phyloP scores from a whole-genome alignment of 2,797 vertebrate genomes.

The Ptychadena robeensis region DNA sequence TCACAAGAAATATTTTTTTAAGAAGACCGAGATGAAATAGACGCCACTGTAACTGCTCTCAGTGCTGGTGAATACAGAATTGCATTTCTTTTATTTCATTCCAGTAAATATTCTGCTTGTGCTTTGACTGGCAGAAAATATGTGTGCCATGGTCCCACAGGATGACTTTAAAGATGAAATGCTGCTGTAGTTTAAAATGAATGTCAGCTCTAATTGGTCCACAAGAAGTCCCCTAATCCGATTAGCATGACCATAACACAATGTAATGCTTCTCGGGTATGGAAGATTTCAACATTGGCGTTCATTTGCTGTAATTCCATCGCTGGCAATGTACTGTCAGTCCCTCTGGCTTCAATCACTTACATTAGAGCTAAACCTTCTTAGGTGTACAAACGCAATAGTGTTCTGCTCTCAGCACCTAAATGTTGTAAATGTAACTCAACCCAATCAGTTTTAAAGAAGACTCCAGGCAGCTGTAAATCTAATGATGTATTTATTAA shows the following conservation, averaged over 20 bases:
- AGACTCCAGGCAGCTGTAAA: not conserved
- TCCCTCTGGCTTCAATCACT: slow-evolving; percentile 6
- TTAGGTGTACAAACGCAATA: slow-evolving; percentile 3
- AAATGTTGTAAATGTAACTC: not conserved
- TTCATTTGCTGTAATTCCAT: slow-evolving; percentile 15
- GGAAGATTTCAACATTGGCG: slow-evolving; percentile 24
- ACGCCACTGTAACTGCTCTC: not conserved
- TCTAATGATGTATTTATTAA: not conserved
- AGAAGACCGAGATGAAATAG: slow-evolving; percentile 7
- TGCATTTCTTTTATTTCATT: not conserved
- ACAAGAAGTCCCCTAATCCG: slow-evolving; percentile 38
- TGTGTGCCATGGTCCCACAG: slow-evolving; percentile 17
- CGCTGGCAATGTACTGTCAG: slow-evolving; percentile 14
- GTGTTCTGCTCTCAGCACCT: not conserved
- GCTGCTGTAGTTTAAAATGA: slow-evolving; percentile 33
- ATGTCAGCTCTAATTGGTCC: slow-evolving; percentile 42
- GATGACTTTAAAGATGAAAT: slow-evolving; percentile 27
- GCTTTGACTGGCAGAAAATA: slow-evolving; percentile 65
- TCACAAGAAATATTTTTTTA: not conserved
- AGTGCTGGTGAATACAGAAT: not conserved
- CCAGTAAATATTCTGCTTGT: slow-evolving; percentile 30
- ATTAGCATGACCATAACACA: slow-evolving; percentile 29
- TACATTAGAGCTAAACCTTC: slow-evolving; percentile 8
- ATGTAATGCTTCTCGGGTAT: slow-evolving; percentile 22
- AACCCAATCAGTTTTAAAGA: not conserved